phyloP scores from a whole-genome alignment of 2,888 invertebrate species.

The Tenthredo amoena region DNA sequence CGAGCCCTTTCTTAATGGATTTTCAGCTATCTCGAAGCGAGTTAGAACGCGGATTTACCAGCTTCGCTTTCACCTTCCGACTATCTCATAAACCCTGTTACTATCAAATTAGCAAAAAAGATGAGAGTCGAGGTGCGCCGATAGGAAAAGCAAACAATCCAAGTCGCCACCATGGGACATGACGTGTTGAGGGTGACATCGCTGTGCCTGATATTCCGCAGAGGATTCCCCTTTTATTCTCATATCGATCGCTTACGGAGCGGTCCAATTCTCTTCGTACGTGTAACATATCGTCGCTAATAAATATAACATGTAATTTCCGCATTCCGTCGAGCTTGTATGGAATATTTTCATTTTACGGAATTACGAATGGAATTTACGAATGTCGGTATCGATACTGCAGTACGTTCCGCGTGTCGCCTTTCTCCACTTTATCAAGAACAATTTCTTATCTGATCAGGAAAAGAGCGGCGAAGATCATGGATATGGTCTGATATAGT shows the following conservation, averaged over 20 bases:
- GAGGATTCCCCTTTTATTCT: not conserved
- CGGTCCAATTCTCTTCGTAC: not conserved
- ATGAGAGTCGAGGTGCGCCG: not conserved
- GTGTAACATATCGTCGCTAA: conserved; percentile 26
- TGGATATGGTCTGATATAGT: not conserved
- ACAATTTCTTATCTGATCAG: conserved; percentile 9
- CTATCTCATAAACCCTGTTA: not conserved
- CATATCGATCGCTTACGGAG: not conserved
- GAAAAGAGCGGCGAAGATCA: not conserved
- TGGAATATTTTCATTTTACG: not conserved
- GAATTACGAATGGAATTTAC: not conserved
- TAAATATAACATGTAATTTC: conserved; percentile 48
- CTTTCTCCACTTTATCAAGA: not conserved
- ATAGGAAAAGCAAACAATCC: conserved; percentile 16
- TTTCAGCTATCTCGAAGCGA: not conserved
- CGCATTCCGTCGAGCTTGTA: not conserved
- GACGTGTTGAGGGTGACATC: not conserved
- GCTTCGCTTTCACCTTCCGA: not conserved
- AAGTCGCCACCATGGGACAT: not conserved
- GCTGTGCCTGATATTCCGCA: not conserved
- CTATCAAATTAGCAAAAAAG: conserved; percentile 20
- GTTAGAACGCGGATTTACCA: conserved; percentile 1
- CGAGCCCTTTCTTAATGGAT: conserved; percentile 32
- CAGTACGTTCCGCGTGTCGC: not conserved
- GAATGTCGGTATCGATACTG: too few relatives aligned